Conservation (phyloP, 2,113 vertebrate species). For the Eclectus roratus region DNA sequence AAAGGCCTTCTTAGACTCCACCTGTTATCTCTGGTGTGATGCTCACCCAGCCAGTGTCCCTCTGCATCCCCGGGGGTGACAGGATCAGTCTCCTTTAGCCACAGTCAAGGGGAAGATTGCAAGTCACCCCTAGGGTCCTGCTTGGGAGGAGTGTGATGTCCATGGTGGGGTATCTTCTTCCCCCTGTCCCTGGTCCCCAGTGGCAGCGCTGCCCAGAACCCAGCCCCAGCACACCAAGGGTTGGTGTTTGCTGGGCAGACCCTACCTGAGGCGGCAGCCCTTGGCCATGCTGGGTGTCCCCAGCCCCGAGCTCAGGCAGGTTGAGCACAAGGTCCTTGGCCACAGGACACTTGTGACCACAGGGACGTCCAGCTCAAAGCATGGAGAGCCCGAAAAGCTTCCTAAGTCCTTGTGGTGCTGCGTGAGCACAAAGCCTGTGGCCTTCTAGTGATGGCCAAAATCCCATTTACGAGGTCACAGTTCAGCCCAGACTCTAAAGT, state of each 20-base stretch:
- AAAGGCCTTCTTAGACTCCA: not conserved
- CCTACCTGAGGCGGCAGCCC: not conserved
- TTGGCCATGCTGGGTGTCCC: not conserved
- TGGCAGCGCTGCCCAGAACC: rapidly evolving
- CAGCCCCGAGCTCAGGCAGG: not conserved
- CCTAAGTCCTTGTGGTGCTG: not conserved
- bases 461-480: not conserved
- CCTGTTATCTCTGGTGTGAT: not conserved
- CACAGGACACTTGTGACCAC: not conserved
- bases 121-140: not conserved
- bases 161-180: not conserved
- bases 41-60: not conserved
- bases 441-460: not conserved
- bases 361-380: not conserved
- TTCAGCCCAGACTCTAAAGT: not conserved
- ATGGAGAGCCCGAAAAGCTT: not conserved
- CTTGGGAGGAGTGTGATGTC: not conserved
- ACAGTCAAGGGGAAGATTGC: not conserved
- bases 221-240: not conserved
- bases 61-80: not conserved
- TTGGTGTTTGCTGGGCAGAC: not conserved
- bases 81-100: not conserved
- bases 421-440: rapidly evolving
- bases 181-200: not conserved
- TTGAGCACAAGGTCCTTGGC: rapidly evolving